Conservation (phyloP, 2,888 invertebrate species). For the Luperina nickerlii region DNA sequence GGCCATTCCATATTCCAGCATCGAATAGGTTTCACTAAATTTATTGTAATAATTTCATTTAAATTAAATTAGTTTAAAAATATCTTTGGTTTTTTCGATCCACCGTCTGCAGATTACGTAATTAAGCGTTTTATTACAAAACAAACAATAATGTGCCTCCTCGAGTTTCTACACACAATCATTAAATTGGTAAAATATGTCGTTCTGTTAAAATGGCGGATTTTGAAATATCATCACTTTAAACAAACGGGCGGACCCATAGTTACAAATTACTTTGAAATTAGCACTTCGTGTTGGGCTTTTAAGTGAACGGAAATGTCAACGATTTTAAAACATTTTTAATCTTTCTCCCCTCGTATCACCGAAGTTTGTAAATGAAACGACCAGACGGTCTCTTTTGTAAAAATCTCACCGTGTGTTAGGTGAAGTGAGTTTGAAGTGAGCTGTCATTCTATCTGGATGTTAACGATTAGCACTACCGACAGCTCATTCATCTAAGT, state of each 20-base stretch:
- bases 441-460: no score
- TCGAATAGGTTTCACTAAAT: no score
- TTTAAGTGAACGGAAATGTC: background rate
- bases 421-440: no score
- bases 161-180: conserved; percentile 53
- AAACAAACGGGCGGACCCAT: conserved; percentile 68
- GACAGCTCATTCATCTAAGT: no score
- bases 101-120: no score
- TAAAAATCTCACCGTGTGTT: no score
- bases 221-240: conserved; percentile 70
- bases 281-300: conserved; percentile 49
- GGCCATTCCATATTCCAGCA: no score
- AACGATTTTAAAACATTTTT: background rate
- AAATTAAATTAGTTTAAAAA: no score
- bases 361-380: background rate
- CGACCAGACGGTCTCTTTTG: background rate
- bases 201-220: conserved; percentile 43
- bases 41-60: no score
- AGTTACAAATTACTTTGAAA: conserved; percentile 59
- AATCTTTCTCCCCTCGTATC: background rate
- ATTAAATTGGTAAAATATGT: conserved; percentile 50
- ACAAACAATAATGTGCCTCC: conserved; percentile 40
- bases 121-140: conserved; percentile 43
- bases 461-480: no score
- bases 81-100: no score